Percentiles rank a stretch among this genome's conserved stretches.
Conservation (phyloP, 2,113 vertebrate species). For the Nanger granti region DNA sequence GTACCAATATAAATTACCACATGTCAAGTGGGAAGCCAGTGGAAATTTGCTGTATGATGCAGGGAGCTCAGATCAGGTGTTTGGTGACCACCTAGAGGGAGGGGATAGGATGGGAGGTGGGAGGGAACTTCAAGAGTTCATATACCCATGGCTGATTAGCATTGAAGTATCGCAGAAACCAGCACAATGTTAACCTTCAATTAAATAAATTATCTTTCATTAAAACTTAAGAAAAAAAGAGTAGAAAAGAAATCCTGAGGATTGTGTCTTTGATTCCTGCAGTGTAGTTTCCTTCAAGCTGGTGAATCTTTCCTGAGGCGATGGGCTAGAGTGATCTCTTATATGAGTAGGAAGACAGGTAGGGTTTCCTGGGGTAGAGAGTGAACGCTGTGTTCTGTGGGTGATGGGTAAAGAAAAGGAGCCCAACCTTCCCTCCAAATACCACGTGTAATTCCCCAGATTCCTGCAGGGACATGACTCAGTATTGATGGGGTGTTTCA, state of each 20-base stretch:
- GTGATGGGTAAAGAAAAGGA: background rate
- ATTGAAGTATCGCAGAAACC: conserved; percentile 32
- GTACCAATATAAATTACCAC: background rate
- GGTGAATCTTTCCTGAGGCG: conserved; percentile 43
- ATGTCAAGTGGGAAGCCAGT: background rate
- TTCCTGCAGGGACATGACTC: background rate
- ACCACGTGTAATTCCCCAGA: background rate
- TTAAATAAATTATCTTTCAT: background rate
- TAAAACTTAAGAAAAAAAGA: background rate
- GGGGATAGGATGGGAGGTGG: background rate
- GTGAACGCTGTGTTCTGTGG: background rate
- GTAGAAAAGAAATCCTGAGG: background rate
- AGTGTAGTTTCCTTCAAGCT: background rate
- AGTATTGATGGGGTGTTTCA: background rate
- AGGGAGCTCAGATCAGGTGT: background rate
- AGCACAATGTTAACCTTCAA: background rate
- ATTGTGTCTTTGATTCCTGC: background rate
- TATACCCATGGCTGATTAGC: background rate
- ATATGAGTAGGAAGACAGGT: background rate
- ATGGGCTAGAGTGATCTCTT: background rate
- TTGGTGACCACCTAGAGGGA: background rate
- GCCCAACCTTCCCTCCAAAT: background rate
- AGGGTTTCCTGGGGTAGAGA: background rate
- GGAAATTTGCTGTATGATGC: background rate
- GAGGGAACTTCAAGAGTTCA: background rate